Evolutionary conservation across 1,140 invertebrate genomes (phyloP), one percentile per base, ranked within the genome.

Genomic region (Venturia canescens): DNA sequence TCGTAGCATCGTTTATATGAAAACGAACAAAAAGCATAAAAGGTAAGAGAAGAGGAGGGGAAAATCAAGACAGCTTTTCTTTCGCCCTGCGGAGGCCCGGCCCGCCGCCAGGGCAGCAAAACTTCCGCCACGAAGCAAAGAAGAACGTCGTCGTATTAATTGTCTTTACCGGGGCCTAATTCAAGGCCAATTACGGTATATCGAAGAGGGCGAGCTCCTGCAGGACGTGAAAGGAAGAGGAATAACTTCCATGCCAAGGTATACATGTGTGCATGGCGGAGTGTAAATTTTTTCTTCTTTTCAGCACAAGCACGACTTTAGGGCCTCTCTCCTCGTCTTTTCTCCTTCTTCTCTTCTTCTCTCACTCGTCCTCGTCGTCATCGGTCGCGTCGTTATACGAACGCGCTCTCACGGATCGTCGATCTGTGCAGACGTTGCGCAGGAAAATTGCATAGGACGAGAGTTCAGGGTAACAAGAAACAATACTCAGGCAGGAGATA

Each of bases 131-230:
- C 26, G 26, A 53, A 50, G 31, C 26, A 50, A 74, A 74, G 26
- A 44, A 5, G 57, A 76, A 75, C 71, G 79, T 75, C 27, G 48
- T 80, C 44, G 72, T 79, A 82, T 82, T 85, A 82, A 86, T 84
- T 86, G 83, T 85, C 83, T 84, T 80, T 57, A 70, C 67, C 75
- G 79, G 75, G 63, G 78, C 80, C 78, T 85, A 86, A 87, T 86
- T 86, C 83, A 84, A 83, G 84, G 83, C 84, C 84, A 86, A 86
- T 87, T 86, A 85, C 84, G 81, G 82, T 79, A 76, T 67, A 82
- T 80, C 83, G 48, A 69, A 31, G 66, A 82, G 48, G 77, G 79
- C 70, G 26, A 53, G 15, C 67, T 38, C 26, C 60, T 27, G 27
- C 27, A 15, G n/a, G 15, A 63, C 60, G 60, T 9, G 26, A 23